These are phyloP conservation scores for Geopemphigus sp. DNA, from an alignment of 1,140 invertebrate species.

Conservation along the genomic window DNA sequence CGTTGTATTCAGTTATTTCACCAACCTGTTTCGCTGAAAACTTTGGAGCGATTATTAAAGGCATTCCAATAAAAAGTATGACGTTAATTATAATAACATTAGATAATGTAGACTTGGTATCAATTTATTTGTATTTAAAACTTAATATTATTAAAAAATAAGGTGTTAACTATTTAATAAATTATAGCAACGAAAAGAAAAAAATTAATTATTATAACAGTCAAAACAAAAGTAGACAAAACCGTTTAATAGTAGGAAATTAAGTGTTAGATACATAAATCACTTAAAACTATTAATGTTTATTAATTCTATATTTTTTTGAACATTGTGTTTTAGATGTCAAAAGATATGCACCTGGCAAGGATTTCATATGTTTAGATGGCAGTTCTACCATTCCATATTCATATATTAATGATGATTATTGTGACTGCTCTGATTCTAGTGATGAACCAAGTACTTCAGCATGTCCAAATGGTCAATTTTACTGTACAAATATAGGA, in stretches of 20 bases:
- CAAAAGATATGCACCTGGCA: constrained; percentile 69
- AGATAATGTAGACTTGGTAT: background rate
- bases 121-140: background rate
- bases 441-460: constrained; percentile 96
- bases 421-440: constrained; percentile 93
- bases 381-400: constrained; percentile 80
- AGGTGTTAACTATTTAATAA: background rate
- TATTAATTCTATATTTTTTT: constrained; percentile 43
- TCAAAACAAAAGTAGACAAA: too few relatives aligned
- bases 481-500: constrained; percentile 90
- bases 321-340: constrained; percentile 54
- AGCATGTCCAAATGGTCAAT: constrained; percentile 81
- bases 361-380: constrained; percentile 87
- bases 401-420: constrained; percentile 92
- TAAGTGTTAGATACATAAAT: too few relatives aligned
- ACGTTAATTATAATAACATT: too few relatives aligned
- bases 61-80: background rate
- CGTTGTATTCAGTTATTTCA: background rate
- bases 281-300: background rate
- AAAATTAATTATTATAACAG: too few relatives aligned
- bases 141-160: background rate
- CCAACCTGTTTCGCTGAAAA: background rate
- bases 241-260: too few relatives aligned
- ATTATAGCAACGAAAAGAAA: too few relatives aligned
- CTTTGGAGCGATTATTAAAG: background rate